These are phyloP conservation scores for Grammomys surdaster DNA, from an alignment of 2,113 vertebrate species.

Conservation along the genomic window DNA sequence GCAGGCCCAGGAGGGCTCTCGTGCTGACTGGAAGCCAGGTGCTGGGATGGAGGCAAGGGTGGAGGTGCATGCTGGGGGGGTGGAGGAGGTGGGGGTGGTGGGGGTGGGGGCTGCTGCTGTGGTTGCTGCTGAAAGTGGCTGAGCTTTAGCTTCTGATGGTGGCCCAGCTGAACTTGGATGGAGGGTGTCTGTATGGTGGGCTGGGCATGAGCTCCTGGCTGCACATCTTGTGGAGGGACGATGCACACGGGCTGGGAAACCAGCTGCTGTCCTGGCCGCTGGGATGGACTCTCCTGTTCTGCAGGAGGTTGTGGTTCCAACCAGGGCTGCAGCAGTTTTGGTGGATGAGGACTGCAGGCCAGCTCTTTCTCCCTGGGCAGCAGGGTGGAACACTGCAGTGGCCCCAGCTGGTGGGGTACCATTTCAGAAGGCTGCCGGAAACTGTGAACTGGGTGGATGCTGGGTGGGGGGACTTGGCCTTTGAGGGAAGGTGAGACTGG, in stretches of 20 bases:
- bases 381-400: conserved; percentile 83
- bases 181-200: conserved; percentile 82
- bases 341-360: conserved; percentile 72
- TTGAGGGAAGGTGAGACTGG: conserved; percentile 83
- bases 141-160: conserved; percentile 85
- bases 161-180: conserved; percentile 86
- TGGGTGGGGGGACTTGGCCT: conserved; percentile 80
- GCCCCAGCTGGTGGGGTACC: conserved; percentile 77
- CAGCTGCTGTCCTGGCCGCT: conserved; percentile 83
- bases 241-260: conserved; percentile 84
- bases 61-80: conserved; percentile 77
- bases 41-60: conserved; percentile 55
- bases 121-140: conserved; percentile 77
- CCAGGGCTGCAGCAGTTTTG: conserved; percentile 82
- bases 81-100: neutral
- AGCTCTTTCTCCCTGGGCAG: conserved; percentile 83
- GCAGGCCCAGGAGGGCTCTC: conserved; percentile 84
- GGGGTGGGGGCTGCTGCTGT: conserved; percentile 78
- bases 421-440: conserved; percentile 82
- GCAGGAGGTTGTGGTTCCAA: conserved; percentile 71
- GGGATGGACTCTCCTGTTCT: conserved; percentile 71
- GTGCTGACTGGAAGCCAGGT: conserved; percentile 57
- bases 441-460: conserved; percentile 71
- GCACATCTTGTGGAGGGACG: conserved; percentile 82
- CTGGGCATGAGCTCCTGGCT: conserved; percentile 74